Evolutionary conservation across 2,888 invertebrate genomes (phyloP).

Genomic region (Watsonalla cultraria): DNA sequence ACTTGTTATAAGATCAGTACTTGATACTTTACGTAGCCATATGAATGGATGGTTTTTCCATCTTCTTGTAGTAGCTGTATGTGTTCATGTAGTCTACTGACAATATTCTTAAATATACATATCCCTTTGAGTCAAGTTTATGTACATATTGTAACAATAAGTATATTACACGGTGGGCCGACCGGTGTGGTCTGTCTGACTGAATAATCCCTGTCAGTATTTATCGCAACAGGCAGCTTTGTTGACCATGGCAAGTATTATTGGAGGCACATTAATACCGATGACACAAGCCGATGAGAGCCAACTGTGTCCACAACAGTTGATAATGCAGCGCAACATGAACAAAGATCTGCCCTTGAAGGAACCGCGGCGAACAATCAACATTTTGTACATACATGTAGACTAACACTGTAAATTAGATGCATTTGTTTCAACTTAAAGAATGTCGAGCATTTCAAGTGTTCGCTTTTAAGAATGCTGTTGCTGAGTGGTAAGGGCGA

Average conservation of each 20-base stretch:
- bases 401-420: conserved; percentile 35
- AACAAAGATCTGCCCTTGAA: conserved; percentile 71
- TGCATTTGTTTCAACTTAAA: conserved; percentile 42
- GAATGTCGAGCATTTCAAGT: conserved; percentile 31
- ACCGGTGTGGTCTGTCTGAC: conserved; percentile 69
- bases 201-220: conserved; percentile 54
- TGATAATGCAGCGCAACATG: conserved; percentile 54
- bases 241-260: conserved; percentile 66
- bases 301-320: conserved; percentile 72
- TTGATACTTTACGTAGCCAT: too few relatives aligned
- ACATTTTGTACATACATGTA: conserved; percentile 19
- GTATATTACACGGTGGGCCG: conserved; percentile 27
- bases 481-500: not conserved
- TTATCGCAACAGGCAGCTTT: conserved; percentile 64
- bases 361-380: conserved; percentile 39
- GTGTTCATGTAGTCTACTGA: too few relatives aligned
- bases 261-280: conserved; percentile 71
- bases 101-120: too few relatives aligned
- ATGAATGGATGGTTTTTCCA: too few relatives aligned
- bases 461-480: conserved; percentile 4
- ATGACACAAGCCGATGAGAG: conserved; percentile 73
- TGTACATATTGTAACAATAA: conserved; percentile 1
- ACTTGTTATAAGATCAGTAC: too few relatives aligned
- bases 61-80: too few relatives aligned
- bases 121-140: too few relatives aligned